Conservation (phyloP, 2,888 invertebrate genomes). For the Heliconius hortense region DNA sequence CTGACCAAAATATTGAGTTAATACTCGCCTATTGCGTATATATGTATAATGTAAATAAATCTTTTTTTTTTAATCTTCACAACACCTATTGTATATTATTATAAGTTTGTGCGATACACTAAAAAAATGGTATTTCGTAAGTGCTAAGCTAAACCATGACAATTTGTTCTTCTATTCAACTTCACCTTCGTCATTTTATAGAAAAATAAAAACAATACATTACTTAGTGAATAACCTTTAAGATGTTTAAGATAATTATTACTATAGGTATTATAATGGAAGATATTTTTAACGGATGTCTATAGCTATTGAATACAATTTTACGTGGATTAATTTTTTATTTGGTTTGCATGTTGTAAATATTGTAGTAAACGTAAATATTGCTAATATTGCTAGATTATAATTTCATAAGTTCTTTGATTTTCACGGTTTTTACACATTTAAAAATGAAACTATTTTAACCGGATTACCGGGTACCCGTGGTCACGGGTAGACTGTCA, state of each 20-base stretch:
- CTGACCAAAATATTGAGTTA: neutral
- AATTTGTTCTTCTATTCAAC: neutral
- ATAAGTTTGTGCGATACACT: neutral
- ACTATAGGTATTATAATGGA: neutral
- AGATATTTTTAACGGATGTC: neutral
- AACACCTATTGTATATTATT: slow-evolving; percentile 1
- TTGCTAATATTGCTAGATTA: neutral
- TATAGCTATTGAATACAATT: too few relatives aligned
- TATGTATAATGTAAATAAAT: slow-evolving; percentile 12
- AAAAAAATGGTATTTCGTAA: neutral
- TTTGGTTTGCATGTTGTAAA: neutral
- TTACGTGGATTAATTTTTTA: too few relatives aligned
- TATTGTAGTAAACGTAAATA: too few relatives aligned
- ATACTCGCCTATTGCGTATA: slow-evolving; percentile 1
- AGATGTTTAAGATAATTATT: neutral
- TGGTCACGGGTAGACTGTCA: too few relatives aligned
- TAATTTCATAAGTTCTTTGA: neutral
- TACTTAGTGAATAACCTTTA: too few relatives aligned
- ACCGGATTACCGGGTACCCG: too few relatives aligned
- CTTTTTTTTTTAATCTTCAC: neutral
- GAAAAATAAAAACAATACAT: too few relatives aligned
- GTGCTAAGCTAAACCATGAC: neutral
- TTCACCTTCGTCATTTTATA: neutral
- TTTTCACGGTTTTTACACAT: too few relatives aligned
- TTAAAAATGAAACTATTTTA: too few relatives aligned